Evolutionary conservation across 2,797 vertebrate species (phyloP).

Genomic region (Amblyopsis hoosieri): DNA sequence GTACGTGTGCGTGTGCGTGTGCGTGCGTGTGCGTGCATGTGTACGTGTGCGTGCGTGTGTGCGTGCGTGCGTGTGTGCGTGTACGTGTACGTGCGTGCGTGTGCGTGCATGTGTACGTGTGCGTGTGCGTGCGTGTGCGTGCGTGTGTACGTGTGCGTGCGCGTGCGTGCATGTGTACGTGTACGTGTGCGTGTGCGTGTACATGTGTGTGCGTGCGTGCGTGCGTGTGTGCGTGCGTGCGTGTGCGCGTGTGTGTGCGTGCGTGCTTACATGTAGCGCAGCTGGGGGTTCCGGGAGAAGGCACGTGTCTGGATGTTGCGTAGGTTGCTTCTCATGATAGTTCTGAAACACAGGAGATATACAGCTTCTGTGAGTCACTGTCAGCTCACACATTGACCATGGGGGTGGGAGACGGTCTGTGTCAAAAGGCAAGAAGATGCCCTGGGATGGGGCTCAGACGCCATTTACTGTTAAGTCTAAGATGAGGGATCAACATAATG

Average conservation of each 20-base stretch:
- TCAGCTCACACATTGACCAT: no score
- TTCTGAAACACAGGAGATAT: constrained; percentile 70
- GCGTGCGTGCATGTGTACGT: neutral
- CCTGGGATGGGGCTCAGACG: no score
- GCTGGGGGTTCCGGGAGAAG: constrained; percentile 91
- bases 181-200: neutral
- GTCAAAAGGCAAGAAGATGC: no score
- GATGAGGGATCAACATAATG: no score
- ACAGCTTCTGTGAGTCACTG: no score
- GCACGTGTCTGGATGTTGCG: constrained; percentile 85
- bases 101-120: neutral
- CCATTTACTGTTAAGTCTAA: no score
- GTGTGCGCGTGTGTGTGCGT: constrained; percentile 35
- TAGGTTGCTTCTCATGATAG: constrained; percentile 91
- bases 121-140: neutral
- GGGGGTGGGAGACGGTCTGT: no score
- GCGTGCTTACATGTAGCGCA: constrained; percentile 91
- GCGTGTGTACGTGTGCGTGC: neutral
- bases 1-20: neutral
- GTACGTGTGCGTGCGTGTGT: neutral
- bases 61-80: neutral
- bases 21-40: neutral
- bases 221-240: neutral
- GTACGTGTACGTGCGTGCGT: neutral
- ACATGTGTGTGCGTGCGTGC: neutral